Percentiles rank a stretch among this genome's conserved stretches.
phyloP scores from a whole-genome alignment of 2,888 invertebrate species.

The Idaea straminata region DNA sequence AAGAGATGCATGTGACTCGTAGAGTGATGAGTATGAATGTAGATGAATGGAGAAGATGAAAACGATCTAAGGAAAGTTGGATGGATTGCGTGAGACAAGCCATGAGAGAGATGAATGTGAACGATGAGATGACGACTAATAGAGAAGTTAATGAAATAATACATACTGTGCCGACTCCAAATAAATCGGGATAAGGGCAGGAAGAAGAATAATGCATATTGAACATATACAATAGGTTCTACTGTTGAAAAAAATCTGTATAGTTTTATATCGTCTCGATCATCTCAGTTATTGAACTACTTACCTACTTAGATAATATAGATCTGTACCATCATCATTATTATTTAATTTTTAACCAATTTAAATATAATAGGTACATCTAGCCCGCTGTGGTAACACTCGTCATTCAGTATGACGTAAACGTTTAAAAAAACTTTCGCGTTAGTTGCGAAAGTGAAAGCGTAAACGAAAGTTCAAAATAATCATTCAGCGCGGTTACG shows the following conservation, averaged over 20 bases:
- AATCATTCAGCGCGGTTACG: conserved; percentile 31
- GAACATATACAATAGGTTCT: not conserved
- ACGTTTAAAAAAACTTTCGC: conserved; percentile 34
- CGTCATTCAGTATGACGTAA: conserved; percentile 33
- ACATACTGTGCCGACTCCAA: no score
- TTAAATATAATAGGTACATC: conserved; percentile 22
- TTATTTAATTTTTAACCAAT: conserved; percentile 6
- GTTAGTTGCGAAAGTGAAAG: conserved; percentile 35
- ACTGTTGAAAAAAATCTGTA: not conserved
- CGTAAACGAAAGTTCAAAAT: conserved; percentile 35
- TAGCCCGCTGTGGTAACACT: conserved; percentile 18
- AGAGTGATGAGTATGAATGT: no score
- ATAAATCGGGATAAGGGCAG: no score
- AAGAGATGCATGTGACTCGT: no score
- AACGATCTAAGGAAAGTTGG: no score
- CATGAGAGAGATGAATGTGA: no score
- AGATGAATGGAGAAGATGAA: no score
- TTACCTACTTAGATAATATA: not conserved
- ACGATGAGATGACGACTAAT: no score
- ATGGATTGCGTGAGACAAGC: no score
- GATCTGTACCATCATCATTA: not conserved
- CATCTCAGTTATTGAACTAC: not conserved
- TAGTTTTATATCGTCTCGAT: not conserved
- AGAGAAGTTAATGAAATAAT: no score
- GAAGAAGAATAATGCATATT: no score